These are phyloP conservation scores for Triplophysa yarkandensis DNA, from an alignment of 2,797 vertebrate species.

Conservation along the genomic window DNA sequence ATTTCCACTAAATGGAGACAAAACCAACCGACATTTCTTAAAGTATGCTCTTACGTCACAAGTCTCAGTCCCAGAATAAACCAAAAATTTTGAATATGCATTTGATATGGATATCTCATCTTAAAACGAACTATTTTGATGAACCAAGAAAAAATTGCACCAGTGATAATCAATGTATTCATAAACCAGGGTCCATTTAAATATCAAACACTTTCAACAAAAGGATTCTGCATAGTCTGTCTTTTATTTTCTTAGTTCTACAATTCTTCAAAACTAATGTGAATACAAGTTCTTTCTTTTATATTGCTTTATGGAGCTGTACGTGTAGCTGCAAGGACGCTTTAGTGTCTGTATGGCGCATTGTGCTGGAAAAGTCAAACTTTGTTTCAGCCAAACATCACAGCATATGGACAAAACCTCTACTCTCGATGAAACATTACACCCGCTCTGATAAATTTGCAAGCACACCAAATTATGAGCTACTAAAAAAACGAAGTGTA, in stretches of 20 bases:
- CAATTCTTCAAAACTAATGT: constrained; percentile 25
- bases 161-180: no score
- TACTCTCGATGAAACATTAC: constrained; percentile 37
- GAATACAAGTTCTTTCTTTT: constrained; percentile 24
- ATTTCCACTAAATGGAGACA: no score
- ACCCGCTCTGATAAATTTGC: constrained; percentile 24
- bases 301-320: constrained; percentile 35
- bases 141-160: no score
- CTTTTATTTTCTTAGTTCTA: neutral
- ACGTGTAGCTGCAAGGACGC: constrained; percentile 45
- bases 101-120: neutral
- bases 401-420: constrained; percentile 38
- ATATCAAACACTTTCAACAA: neutral
- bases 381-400: constrained; percentile 45
- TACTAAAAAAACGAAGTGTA: constrained; percentile 10
- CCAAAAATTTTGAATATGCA: neutral
- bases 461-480: constrained; percentile 19
- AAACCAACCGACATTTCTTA: no score
- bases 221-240: neutral
- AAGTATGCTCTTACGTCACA: no score
- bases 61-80: neutral
- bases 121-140: neutral
- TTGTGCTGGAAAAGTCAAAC: constrained; percentile 49
- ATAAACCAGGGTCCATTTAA: no score
- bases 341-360: constrained; percentile 44